A percentile compares a stretch with the other conserved stretches of the same genome.
Conservation (phyloP, 2,888 invertebrate genomes). For the Branchinecta sandiegonensis region DNA sequence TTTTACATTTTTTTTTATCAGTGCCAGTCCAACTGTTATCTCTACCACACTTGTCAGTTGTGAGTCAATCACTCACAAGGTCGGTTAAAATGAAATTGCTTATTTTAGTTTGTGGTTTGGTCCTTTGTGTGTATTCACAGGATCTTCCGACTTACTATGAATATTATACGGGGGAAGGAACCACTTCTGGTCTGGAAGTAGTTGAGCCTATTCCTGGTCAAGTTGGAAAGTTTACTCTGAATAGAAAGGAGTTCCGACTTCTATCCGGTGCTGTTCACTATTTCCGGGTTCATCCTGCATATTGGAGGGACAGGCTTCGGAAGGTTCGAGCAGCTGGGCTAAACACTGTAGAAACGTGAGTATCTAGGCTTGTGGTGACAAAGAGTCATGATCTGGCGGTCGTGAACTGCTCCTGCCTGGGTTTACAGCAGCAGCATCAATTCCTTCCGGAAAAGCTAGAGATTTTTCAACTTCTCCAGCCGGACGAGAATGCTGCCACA, state of each 20-base stretch:
- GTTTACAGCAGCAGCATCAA: too few relatives aligned
- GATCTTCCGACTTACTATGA: slow-evolving; percentile 35
- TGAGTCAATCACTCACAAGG: too few relatives aligned
- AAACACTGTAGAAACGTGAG: slow-evolving; percentile 40
- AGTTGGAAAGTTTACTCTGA: slow-evolving; percentile 31
- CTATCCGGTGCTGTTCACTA: slow-evolving; percentile 43
- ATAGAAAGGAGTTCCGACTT: slow-evolving; percentile 36
- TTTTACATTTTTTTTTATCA: too few relatives aligned
- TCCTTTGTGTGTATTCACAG: slow-evolving; percentile 16
- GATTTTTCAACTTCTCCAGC: too few relatives aligned
- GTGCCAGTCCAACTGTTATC: too few relatives aligned
- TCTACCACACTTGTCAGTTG: too few relatives aligned
- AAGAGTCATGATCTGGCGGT: too few relatives aligned
- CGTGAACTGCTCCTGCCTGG: too few relatives aligned
- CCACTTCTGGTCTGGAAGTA: slow-evolving; percentile 31
- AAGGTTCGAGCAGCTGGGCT: slow-evolving; percentile 40
- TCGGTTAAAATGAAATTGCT: too few relatives aligned
- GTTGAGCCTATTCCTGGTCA: slow-evolving; percentile 31
- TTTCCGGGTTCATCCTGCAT: slow-evolving; percentile 38
- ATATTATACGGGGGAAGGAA: slow-evolving; percentile 36
- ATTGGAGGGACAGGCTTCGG: slow-evolving; percentile 40
- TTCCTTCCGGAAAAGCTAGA: too few relatives aligned
- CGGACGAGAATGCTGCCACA: too few relatives aligned
- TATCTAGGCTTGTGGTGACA: background rate
- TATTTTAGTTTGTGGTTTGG: too few relatives aligned